phyloP scores from a whole-genome alignment of 2,797 vertebrate genomes.

The Adelosebastes latens region DNA sequence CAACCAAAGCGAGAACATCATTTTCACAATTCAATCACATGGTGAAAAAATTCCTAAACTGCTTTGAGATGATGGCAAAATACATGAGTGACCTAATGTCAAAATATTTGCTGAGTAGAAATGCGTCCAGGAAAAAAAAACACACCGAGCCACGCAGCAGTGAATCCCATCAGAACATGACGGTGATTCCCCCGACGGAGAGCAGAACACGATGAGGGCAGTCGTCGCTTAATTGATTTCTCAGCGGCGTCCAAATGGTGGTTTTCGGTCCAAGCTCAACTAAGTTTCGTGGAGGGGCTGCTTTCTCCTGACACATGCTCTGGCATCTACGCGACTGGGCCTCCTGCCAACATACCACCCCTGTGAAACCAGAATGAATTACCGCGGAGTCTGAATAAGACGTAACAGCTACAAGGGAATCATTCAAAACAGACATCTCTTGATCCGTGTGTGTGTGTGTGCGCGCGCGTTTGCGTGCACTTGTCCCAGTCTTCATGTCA shows the following conservation, averaged over 20 bases:
- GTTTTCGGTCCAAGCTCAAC: slow-evolving; percentile 58
- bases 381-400: slow-evolving; percentile 71
- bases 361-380: slow-evolving; percentile 77
- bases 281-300: slow-evolving; percentile 57
- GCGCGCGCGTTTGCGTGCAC: slow-evolving; percentile 19
- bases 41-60: slow-evolving; percentile 22
- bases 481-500: slow-evolving; percentile 59
- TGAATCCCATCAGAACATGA: slow-evolving; percentile 51
- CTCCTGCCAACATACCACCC: slow-evolving; percentile 76
- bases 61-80: slow-evolving; percentile 45
- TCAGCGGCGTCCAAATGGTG: slow-evolving; percentile 48
- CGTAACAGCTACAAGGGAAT: slow-evolving; percentile 63
- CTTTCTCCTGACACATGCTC: slow-evolving; percentile 78
- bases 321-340: slow-evolving; percentile 69
- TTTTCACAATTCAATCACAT: slow-evolving; percentile 40
- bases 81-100: slow-evolving; percentile 49
- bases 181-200: slow-evolving; percentile 35
- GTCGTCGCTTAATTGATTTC: slow-evolving; percentile 63
- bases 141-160: slow-evolving; percentile 9
- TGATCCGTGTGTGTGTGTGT: slow-evolving; percentile 11
- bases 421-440: slow-evolving; percentile 61
- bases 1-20: slow-evolving; percentile 25
- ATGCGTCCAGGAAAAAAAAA: slow-evolving; percentile 41
- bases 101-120: slow-evolving; percentile 65
- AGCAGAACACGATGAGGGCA: slow-evolving; percentile 34